These are phyloP conservation scores for Callipepla squamata DNA, from an alignment of 2,113 vertebrate species.

Conservation along the genomic window DNA sequence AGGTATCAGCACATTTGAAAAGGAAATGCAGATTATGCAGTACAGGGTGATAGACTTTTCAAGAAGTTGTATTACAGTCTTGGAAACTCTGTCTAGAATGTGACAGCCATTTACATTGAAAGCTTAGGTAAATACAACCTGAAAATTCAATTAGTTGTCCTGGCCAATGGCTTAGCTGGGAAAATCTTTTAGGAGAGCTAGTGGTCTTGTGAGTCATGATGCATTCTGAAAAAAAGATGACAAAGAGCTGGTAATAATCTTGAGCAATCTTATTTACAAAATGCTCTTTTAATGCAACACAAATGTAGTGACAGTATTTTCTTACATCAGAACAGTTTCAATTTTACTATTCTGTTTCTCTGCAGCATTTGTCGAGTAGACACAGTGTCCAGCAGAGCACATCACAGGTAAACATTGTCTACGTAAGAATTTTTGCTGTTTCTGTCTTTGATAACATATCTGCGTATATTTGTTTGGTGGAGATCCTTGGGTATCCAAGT, in stretches of 20 bases:
- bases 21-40: not conserved
- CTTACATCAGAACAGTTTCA: not conserved
- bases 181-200: not conserved
- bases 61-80: not conserved
- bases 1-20: not conserved
- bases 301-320: not conserved
- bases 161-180: not conserved
- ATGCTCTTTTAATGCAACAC: not conserved
- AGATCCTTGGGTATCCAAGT: not conserved
- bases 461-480: not conserved
- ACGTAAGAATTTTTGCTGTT: not conserved
- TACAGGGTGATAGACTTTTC: not conserved
- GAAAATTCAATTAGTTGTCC: not conserved
- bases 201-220: not conserved
- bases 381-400: conserved; percentile 97
- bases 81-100: not conserved
- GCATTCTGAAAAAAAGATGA: not conserved
- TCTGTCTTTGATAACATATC: not conserved
- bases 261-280: not conserved
- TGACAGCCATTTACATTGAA: not conserved
- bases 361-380: conserved; percentile 93
- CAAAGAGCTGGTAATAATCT: not conserved
- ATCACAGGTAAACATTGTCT: conserved; percentile 85
- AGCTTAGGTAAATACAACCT: not conserved
- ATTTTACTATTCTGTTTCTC: conserved; percentile 61